Base-by-base conservation (phyloP, 1,140 invertebrate species). In the Ephestia elutella region DNA sequence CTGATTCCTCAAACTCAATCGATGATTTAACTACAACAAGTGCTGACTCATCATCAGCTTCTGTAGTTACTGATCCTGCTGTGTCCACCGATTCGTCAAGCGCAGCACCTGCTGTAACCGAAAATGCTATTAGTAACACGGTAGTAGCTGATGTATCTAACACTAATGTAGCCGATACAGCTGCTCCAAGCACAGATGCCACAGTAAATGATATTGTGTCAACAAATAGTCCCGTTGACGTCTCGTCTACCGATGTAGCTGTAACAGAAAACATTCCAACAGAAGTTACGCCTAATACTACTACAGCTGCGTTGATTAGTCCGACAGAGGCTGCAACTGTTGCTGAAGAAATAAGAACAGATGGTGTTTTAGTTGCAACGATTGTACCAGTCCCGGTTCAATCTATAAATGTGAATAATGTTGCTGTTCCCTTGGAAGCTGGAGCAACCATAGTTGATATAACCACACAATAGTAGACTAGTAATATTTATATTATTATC, bases 371-470 rank as follows among this genome's bases (percentile, higher is more conserved):
- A 44, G 38, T 2, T 3, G 10, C n/a, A 10, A 44, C 5, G 1
- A 44, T 44, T 15, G 10, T 15, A 44, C 13, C 38, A 0, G n/a
- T 44, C 15, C 38, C 38, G 15, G 38, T 44, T 15, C 38, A 44
- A 15, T 4, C 13, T 2, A 15, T 44, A 44, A 15, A 15, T 15
- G 13, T 44, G 5, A n/a, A 44, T 10, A 44, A 44, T 15, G n/a
- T 44, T 44, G 38, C 38, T 4, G 15, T 44, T 15, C 38, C 38
- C 2, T 44, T 44, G 38, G 38, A 44, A 44, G n/a, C 1, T 3
- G 38, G 38, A 44, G 38, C 38, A 44, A 44, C 38, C 15, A 44
- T 44, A n/a, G 38, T 44, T 15, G 38, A 44, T 44, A 17, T 44
- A n/a, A 44, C 38, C 38, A n/a, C 5, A 15, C 38, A 44, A 15